phyloP scores from a whole-genome alignment of 2,888 invertebrate species.

The Rhagium mordax region DNA sequence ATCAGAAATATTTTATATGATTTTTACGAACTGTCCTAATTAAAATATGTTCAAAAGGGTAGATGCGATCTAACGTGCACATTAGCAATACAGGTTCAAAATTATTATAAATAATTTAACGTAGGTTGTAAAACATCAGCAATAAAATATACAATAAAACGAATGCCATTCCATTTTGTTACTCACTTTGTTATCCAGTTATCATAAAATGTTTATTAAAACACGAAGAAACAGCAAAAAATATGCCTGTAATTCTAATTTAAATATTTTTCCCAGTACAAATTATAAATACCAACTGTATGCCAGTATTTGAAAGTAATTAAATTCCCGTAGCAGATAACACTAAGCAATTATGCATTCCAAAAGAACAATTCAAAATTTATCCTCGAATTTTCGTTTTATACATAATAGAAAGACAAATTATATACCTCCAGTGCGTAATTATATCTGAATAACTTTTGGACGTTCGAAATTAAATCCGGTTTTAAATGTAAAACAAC shows the following conservation, averaged over 20 bases:
- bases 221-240: neutral
- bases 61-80: too few relatives aligned
- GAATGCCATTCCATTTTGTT: neutral
- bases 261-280: neutral
- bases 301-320: neutral
- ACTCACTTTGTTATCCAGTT: neutral
- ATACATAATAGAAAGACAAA: conserved; percentile 9
- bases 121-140: too few relatives aligned
- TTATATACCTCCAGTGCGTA: conserved; percentile 10
- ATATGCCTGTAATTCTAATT: neutral
- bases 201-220: neutral
- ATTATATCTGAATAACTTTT: conserved; percentile 12
- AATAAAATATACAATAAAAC: too few relatives aligned
- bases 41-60: too few relatives aligned
- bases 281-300: neutral
- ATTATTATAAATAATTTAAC: too few relatives aligned
- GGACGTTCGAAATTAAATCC: conserved; percentile 22
- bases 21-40: too few relatives aligned
- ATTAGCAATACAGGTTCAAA: too few relatives aligned
- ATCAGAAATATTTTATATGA: too few relatives aligned
- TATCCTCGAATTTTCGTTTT: neutral
- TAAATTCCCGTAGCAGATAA: neutral
- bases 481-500: conserved; percentile 29
- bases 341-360: conserved; percentile 10
- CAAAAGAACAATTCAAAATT: neutral